Evolutionary conservation across 1,140 invertebrate genomes (phyloP), one percentile per base, ranked within the genome.

Genomic region (Drosophila virilis): DNA sequence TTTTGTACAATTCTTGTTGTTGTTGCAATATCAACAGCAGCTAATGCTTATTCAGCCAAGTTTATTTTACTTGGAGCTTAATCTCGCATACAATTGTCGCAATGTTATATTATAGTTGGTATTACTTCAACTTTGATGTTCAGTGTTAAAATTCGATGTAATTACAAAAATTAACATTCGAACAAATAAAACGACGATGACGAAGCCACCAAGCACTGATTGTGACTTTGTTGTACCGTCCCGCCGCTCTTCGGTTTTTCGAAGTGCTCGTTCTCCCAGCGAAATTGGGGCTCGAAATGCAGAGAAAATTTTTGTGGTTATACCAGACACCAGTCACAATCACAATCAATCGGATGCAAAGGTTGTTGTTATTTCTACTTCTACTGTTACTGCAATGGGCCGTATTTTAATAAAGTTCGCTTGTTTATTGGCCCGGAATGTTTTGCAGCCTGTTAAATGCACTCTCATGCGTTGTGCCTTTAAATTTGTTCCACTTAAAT

Each of bases 231-330:
- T 42, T 74, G 42, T 58, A 61, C 50, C 57, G 71, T 52, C 58
- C 32, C 38, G 52, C 54, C 42, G 66, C 37, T 70, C 66, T 60
- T 42, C 48, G 54, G 35, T 61, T 50, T 50, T 45, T 33, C 12
- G 12, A 33, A 50, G 54, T 70, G 78, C 65, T 62, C 67, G 68
- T 62, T 51, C 55, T 88, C 69, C 67, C 68, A 67, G 64, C 73
- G 67, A 78, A 73, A 77, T 75, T 75, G 61, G 69, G 60, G 58
- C 78, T 84, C 71, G 13, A 80, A 85, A 75, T 74, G 64, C 58
- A 82, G 61, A 83, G 84, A 89, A 83, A 89, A 88, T 68, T 78
- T 75, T 84, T 88, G 84, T 88, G 83, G 83, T 88, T 88, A 86
- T 86, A 76, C 75, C 83, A 88, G 83, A 82, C 68, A 61, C 55